These are phyloP conservation scores for Nesoenas mayeri DNA, from an alignment of 2,113 vertebrate species.

Conservation along the genomic window DNA sequence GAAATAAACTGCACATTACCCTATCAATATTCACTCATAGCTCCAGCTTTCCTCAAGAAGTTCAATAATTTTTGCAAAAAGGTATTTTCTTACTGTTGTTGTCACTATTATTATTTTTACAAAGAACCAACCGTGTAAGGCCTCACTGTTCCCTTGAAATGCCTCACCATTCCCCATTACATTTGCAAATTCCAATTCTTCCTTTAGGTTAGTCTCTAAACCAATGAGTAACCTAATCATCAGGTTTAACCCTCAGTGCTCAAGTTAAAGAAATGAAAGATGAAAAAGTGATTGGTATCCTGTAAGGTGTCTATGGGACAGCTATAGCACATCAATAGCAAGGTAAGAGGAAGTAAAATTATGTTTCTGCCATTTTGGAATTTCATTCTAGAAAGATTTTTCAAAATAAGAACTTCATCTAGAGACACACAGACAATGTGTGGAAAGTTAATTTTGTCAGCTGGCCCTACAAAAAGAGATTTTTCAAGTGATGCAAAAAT, in stretches of 20 bases:
- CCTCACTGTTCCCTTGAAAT: neutral
- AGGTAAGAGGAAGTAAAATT: neutral
- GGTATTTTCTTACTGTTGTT: neutral
- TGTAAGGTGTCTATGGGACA: neutral
- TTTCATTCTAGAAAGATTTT: neutral
- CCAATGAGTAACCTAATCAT: neutral
- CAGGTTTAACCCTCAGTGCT: neutral
- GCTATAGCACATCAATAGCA: neutral
- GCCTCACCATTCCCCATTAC: neutral
- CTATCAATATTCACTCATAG: neutral
- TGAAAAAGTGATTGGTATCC: neutral
- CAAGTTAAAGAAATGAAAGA: neutral
- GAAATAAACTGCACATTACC: neutral
- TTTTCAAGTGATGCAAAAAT: neutral
- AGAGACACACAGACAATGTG: fast-evolving
- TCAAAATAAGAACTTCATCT: neutral
- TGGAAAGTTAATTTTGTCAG: neutral
- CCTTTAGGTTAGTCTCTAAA: neutral
- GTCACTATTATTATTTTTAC: neutral
- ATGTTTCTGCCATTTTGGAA: neutral
- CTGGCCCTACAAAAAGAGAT: neutral
- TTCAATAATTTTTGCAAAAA: neutral
- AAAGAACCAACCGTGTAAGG: neutral
- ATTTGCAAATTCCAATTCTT: neutral
- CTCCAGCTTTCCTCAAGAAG: neutral